Conservation (phyloP, 1,140 invertebrate genomes). For the Harpegnathos saltator region DNA sequence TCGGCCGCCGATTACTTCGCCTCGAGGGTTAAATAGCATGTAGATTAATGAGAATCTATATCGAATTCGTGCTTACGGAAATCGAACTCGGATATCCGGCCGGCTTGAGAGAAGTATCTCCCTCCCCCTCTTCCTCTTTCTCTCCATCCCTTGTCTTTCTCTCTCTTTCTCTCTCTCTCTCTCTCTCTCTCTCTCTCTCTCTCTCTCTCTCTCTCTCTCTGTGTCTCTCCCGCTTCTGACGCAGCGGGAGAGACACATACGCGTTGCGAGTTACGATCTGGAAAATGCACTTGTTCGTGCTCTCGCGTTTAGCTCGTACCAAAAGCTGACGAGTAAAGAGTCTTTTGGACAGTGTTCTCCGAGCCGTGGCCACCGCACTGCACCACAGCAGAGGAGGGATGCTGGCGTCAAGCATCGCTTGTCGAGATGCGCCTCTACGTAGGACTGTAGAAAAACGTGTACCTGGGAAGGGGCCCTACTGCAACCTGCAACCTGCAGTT, state of each 20-base stretch:
- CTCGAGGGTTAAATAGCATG: background rate
- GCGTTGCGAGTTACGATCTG: conserved; percentile 2
- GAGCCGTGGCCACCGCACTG: too few relatives aligned
- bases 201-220: too few relatives aligned
- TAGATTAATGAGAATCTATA: conserved; percentile 17
- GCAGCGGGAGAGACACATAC: conserved; percentile 4
- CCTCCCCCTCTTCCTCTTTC: too few relatives aligned
- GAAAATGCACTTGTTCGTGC: conserved; percentile 54
- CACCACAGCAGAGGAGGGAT: conserved; percentile 44
- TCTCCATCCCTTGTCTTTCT: too few relatives aligned
- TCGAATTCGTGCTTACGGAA: background rate
- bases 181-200: too few relatives aligned
- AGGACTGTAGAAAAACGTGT: conserved; percentile 15
- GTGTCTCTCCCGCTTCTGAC: background rate
- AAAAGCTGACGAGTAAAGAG: conserved; percentile 58
- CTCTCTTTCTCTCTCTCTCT: background rate
- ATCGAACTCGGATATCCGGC: background rate
- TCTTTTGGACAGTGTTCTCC: conserved; percentile 40
- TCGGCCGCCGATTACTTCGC: too few relatives aligned
- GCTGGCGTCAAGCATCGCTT: conserved; percentile 34
- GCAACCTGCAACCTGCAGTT: conserved; percentile 34
- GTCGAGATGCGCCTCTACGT: conserved; percentile 28
- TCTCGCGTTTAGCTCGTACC: conserved; percentile 51
- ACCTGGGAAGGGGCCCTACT: background rate
- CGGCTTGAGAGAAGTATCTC: background rate